phyloP scores from a whole-genome alignment of 2,888 invertebrate genomes.

The Nemurella pictetii region DNA sequence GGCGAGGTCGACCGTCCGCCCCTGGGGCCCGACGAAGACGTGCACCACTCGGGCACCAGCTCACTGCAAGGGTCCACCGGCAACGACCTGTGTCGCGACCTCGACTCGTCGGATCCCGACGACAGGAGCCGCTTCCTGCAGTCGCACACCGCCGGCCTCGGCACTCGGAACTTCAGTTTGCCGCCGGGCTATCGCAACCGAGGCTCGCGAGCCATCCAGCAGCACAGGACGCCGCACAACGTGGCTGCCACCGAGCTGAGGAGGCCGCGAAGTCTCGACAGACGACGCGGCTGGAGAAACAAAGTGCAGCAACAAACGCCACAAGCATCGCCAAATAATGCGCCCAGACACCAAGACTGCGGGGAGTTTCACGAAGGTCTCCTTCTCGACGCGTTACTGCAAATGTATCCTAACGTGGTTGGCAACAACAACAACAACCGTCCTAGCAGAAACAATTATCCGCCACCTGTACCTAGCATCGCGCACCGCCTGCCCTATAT shows the following conservation, averaged over 20 bases:
- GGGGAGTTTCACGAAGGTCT: constrained; percentile 82
- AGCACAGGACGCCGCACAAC: constrained; percentile 50
- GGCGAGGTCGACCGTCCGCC: constrained; percentile 52
- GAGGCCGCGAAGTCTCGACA: constrained; percentile 52
- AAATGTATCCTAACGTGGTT: constrained; percentile 70
- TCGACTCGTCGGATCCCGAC: constrained; percentile 47
- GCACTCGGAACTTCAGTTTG: constrained; percentile 44
- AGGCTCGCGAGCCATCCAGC: constrained; percentile 60
- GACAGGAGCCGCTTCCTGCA: constrained; percentile 42
- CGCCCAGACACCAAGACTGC: constrained; percentile 41
- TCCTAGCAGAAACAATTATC: constrained; percentile 49
- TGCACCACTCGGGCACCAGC: constrained; percentile 50
- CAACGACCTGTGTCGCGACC: constrained; percentile 46
- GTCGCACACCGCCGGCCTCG: constrained; percentile 25
- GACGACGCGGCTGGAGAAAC: constrained; percentile 49
- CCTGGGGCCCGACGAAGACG: constrained; percentile 49
- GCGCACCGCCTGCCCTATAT: constrained; percentile 43
- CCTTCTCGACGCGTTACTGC: constrained; percentile 71
- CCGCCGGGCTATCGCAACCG: constrained; percentile 43
- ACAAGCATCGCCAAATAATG: constrained; percentile 27
- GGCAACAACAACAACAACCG: constrained; percentile 40
- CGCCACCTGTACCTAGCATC: constrained; percentile 37
- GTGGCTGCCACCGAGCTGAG: constrained; percentile 52
- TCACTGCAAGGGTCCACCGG: constrained; percentile 46
- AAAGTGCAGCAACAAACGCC: constrained; percentile 34